Percentiles rank a stretch among this genome's conserved stretches.
phyloP scores from a whole-genome alignment of 2,888 invertebrate genomes.

The Steinernema scapterisci region DNA sequence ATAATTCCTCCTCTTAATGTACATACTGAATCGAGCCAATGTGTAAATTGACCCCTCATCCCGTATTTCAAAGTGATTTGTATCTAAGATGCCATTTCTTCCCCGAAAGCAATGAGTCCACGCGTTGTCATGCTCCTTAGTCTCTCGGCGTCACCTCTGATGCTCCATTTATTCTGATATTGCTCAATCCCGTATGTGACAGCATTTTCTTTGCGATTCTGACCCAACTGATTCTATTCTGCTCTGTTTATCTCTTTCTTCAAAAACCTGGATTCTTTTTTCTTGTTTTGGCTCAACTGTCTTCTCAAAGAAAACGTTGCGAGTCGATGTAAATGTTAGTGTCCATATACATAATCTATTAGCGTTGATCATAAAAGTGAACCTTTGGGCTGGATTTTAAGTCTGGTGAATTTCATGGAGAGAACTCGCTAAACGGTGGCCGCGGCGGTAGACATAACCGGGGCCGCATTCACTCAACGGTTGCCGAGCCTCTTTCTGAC shows the following conservation, averaged over 20 bases:
- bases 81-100: neutral
- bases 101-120: neutral
- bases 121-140: neutral
- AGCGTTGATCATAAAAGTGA: neutral
- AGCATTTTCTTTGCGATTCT: constrained; percentile 18
- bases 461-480: too few species aligned
- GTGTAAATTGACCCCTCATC: neutral
- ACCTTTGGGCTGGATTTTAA: too few species aligned
- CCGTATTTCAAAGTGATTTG: neutral
- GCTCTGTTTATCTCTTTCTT: neutral
- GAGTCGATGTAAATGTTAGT: neutral
- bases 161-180: neutral
- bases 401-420: too few species aligned
- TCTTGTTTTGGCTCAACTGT: too few species aligned
- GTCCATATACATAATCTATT: neutral
- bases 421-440: too few species aligned
- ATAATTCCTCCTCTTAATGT: constrained; percentile 21
- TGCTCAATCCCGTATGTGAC: constrained; percentile 28
- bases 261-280: too few species aligned
- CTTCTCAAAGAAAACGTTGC: too few species aligned
- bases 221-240: neutral
- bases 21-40: neutral
- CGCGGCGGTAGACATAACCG: too few species aligned
- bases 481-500: too few species aligned
- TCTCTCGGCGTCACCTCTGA: neutral